Evolutionary conservation across 2,113 vertebrate genomes (phyloP), one percentile per base, ranked within the genome.

Genomic region (Apteryx owenii): DNA sequence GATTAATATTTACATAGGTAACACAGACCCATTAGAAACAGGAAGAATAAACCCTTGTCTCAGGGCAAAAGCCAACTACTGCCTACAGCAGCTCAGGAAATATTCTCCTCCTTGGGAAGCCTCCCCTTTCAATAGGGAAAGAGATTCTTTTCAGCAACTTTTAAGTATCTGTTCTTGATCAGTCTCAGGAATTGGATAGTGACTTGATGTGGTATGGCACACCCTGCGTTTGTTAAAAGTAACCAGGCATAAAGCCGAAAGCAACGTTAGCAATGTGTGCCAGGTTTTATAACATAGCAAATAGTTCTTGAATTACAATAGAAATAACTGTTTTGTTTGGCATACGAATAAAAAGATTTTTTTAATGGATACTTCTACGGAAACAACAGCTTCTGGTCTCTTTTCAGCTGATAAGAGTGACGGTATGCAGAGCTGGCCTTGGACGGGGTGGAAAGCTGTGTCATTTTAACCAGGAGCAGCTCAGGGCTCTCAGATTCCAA

Each of bases 241-340:
- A 79, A 12, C 2, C 69, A 65, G 54, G 76, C 87, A 54, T 9
- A 11, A 42, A 85, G 94, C 62, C 9, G 53, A 66, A 50, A 5
- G 58, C 18, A 2, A 36, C 7, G 56, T 10, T 44, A 73, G 75
- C 51, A 79, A 22, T 0, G 0, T 21, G 40, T 56, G 87, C 94
- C 91, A 66, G 84, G 31, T 95, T 87, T 92, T 61, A 48, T 50
- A 92, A 65, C 70, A 29, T 40, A 88, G 50, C 66, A 56, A 31
- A 87, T 29, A 80, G 68, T 18, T 94, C 94, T 94, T 94, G 81
- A 76, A 94, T 96, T 93, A 90, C 95, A 93, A 89, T 36, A 92
- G 65, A 70, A 97, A 87, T 87, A 92, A 86, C 62, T 97, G 94
- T 93, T 98, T 97, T 92, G 48, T 61, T 98, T 98, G 98, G 98